These are phyloP conservation scores for Conistra vaccinii DNA, from an alignment of 2,888 invertebrate species.

Conservation along the genomic window DNA sequence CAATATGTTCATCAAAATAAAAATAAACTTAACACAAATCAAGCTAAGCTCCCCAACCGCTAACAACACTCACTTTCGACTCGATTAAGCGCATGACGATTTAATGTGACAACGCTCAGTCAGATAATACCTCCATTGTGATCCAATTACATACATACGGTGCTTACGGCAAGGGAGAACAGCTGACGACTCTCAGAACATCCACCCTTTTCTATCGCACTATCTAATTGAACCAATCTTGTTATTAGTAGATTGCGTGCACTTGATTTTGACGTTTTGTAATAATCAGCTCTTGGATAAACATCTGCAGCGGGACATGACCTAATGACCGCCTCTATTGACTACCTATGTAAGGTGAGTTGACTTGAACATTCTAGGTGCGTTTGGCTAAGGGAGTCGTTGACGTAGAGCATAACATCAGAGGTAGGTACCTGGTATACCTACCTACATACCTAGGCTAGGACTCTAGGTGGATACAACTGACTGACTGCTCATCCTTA, in stretches of 20 bases:
- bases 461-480: too few relatives aligned
- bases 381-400: background rate
- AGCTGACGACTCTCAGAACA: slow-evolving; percentile 80
- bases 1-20: background rate
- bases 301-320: background rate
- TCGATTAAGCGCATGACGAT: slow-evolving; percentile 85
- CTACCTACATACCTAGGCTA: too few relatives aligned
- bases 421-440: background rate
- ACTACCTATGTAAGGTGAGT: background rate
- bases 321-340: background rate
- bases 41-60: slow-evolving; percentile 32
- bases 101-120: slow-evolving; percentile 84
- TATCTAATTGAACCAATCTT: slow-evolving; percentile 69
- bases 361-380: background rate
- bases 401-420: background rate
- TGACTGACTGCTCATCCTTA: background rate
- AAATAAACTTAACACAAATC: slow-evolving; percentile 36
- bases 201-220: slow-evolving; percentile 64
- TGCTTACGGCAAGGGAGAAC: slow-evolving; percentile 72
- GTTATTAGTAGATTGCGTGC: slow-evolving; percentile 65
- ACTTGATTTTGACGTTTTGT: slow-evolving; percentile 61
- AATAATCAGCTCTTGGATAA: slow-evolving; percentile 1
- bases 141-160: slow-evolving; percentile 79
- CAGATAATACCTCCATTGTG: slow-evolving; percentile 82
- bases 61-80: slow-evolving; percentile 75